These are phyloP conservation scores for Planococcus citri DNA, from an alignment of 1,140 invertebrate genomes.

Conservation along the genomic window DNA sequence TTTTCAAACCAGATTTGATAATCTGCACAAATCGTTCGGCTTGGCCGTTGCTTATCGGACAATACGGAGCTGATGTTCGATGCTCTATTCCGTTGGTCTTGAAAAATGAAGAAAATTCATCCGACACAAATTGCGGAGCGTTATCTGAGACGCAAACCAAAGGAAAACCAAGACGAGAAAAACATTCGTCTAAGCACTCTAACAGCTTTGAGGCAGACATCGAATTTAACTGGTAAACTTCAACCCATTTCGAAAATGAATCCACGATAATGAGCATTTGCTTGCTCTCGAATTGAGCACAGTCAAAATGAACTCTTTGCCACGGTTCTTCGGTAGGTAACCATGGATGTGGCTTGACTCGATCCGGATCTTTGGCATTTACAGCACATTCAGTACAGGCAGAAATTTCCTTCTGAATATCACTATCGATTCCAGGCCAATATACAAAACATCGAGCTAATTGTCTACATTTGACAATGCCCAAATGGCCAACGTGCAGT, in stretches of 20 bases:
- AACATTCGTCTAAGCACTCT: slow-evolving; percentile 25
- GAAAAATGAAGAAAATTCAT: slow-evolving; percentile 28
- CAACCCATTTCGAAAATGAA: slow-evolving; percentile 34
- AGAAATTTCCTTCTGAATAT: not conserved
- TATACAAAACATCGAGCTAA: not conserved
- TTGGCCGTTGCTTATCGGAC: slow-evolving; percentile 30
- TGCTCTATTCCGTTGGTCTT: slow-evolving; percentile 27
- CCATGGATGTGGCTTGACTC: not conserved
- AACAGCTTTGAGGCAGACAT: slow-evolving; percentile 23
- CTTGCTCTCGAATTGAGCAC: not conserved
- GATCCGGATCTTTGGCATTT: not conserved
- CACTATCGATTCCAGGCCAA: not conserved
- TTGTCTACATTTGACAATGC: too few relatives aligned
- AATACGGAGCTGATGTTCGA: slow-evolving; percentile 28
- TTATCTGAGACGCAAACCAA: slow-evolving; percentile 30
- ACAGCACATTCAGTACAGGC: not conserved
- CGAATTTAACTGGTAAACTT: slow-evolving; percentile 28
- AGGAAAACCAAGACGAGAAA: slow-evolving; percentile 29
- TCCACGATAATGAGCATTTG: not conserved
- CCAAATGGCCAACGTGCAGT: too few relatives aligned
- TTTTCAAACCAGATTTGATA: slow-evolving; percentile 33
- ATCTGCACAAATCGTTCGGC: slow-evolving; percentile 34
- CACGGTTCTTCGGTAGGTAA: not conserved
- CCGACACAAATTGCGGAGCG: slow-evolving; percentile 28
- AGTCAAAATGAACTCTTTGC: not conserved